phyloP scores from a whole-genome alignment of 2,113 vertebrate species.

The Tricholaema leucomelas region DNA sequence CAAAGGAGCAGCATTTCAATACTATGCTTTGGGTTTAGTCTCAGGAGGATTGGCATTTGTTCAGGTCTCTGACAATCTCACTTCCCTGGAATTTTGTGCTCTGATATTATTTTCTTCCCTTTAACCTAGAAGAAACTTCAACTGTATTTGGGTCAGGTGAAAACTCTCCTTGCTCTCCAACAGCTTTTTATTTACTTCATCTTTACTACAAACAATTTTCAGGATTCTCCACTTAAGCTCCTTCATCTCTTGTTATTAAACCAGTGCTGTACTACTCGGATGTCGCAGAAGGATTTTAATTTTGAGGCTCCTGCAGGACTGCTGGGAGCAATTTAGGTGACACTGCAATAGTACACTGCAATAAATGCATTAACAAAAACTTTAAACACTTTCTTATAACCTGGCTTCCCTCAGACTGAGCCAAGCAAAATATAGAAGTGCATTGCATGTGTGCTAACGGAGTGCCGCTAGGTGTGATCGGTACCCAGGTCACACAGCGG shows the following conservation, averaged over 20 bases:
- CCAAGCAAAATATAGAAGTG: not conserved
- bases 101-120: too few species aligned
- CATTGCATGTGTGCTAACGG: not conserved
- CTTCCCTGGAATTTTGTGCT: too few species aligned
- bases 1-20: too few species aligned
- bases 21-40: too few species aligned
- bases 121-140: too few species aligned
- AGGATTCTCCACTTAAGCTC: not conserved
- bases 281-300: not conserved
- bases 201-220: too few species aligned
- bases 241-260: not conserved
- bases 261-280: not conserved
- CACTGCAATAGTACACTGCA: not conserved
- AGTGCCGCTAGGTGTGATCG: rapidly evolving
- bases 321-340: not conserved
- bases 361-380: not conserved
- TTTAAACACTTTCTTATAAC: not conserved
- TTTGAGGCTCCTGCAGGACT: not conserved
- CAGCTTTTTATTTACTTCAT: too few species aligned
- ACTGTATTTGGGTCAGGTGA: too few species aligned
- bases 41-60: too few species aligned
- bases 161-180: too few species aligned
- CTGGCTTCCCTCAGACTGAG: not conserved
- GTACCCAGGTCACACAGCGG: not conserved
- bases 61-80: too few species aligned